Evolutionary conservation across 2,113 vertebrate genomes (phyloP).

Genomic region (Microcebus griseorufus): DNA sequence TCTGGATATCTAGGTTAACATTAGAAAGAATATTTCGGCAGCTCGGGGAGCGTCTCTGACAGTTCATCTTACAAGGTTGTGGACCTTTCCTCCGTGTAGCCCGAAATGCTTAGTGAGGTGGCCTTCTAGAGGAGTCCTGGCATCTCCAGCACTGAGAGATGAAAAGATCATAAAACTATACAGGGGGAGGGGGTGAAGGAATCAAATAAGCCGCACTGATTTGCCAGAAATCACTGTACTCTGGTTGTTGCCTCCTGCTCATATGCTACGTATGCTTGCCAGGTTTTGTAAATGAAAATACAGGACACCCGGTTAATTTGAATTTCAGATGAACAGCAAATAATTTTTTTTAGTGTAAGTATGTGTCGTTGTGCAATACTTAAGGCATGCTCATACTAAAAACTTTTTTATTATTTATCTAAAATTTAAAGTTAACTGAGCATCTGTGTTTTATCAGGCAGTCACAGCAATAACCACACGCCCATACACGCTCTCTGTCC

Average conservation of each 20-base stretch:
- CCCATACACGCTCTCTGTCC: fast-evolving
- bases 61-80: background rate
- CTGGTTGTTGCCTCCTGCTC: background rate
- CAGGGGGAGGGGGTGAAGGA: background rate
- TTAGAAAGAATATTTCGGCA: background rate
- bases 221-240: background rate
- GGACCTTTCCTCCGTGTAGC: background rate
- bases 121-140: background rate
- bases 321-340: constrained; percentile 3
- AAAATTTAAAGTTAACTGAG: background rate
- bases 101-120: fast-evolving
- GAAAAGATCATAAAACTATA: background rate
- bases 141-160: background rate
- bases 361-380: background rate
- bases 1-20: background rate
- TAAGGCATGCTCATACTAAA: background rate
- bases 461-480: background rate
- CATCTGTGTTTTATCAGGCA: background rate
- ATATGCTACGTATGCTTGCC: background rate
- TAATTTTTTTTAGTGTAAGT: background rate
- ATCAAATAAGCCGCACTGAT: fast-evolving
- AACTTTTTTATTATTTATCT: background rate
- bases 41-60: background rate
- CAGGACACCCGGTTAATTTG: background rate
- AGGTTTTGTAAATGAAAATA: background rate